Base-by-base conservation (phyloP, 1,140 invertebrate genomes). In the Acyrthosiphon pisum region DNA sequence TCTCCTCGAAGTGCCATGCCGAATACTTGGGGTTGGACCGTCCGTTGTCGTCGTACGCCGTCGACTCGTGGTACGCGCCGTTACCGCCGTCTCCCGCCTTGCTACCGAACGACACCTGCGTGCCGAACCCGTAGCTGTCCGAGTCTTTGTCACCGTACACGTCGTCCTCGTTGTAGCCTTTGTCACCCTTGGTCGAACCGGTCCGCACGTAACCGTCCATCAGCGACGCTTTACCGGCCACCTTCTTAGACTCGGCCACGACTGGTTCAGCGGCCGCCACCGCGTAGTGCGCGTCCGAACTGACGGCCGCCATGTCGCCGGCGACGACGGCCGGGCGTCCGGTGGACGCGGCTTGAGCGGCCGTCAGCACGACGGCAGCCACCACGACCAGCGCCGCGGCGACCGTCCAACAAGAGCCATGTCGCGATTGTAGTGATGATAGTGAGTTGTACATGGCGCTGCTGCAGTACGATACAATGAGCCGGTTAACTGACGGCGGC, bases 1-100 rank as follows among this genome's bases (percentile, higher is more conserved):
- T 94, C n/a, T 93, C 76, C 93, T 94, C 93, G 48, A 87, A 94
- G 81, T 94, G 93, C 94, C 94, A 94, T 37, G 94, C 89, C 44
- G 81, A 88, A 83, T 87, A 94, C 30, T 93, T 91, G 1, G 94
- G 94, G 30, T 92, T 94, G 23, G 56, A 88, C 81, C 60, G 90
- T 22, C 53, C 56, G 83, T 91, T 48, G 86, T 93, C 94, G 84
- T 94, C 94, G 90, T 91, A 94, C 48, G 86, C 56, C 7, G 35
- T 7, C 30, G 86, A 92, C 89, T 94, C 87, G 81, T 92, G 91
- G 46, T 94, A 94, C 68, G 60, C 91, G 11, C 81, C 91, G 2
- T 87, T 35, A 44, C 84, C 92, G 53, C 93, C 88, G 89, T 91
- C 93, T 56, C 86, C 53, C 35, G 56, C 60, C 6, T 81, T 30